Base-by-base conservation (phyloP, 2,797 vertebrate species). In the Macrochelys suwanniensis region DNA sequence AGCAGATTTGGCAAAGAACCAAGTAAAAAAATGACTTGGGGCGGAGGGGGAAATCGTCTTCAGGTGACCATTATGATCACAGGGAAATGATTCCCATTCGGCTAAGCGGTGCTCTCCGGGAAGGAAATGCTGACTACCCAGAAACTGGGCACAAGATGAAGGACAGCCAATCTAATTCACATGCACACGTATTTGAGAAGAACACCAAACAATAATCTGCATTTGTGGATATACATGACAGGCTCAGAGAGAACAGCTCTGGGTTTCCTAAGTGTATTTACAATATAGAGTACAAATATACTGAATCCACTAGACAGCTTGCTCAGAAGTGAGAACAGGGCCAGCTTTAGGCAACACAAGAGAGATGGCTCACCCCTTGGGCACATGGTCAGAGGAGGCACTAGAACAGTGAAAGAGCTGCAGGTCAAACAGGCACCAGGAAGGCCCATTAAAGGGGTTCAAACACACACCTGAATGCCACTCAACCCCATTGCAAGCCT, bases 361-460 rank as follows among this genome's bases (percentile, higher is more conserved):
- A 0, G 1, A 45, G 7, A 1, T 57, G 17, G n/a, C 71, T 31
- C 23, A 28, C 31, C 5, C 4, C 80, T n/a, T 15, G 1, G 54
- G 68, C 37, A 50, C 47, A 28, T 5, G 76, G 11, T 1, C 28
- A 68, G 49, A 31, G 51, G 77, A 54, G 54, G 68, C 47, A 71
- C 59, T 42, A 54, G 49, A 79, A 61, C 53, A 45, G 88, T 78
- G 84, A 1, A 80, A 85, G 37, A 90, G 31, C 31, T 78, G 82
- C 57, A 74, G 81, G 57, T 88, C 84, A 42, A 79, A 50, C 4
- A 17, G 71, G 31, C 83, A 74, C 0, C 16, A 33, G 31, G 4
- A 78, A 74, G 83, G 4, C 25, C 28, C 89, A 82, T 49, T 56
- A 17, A 80, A 57, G 11, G 81, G 45, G 59, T 76, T 6, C 7